Evolutionary conservation across 2,888 invertebrate species (phyloP), one percentile per base, ranked within the genome.

Genomic region (Luperina testacea): DNA sequence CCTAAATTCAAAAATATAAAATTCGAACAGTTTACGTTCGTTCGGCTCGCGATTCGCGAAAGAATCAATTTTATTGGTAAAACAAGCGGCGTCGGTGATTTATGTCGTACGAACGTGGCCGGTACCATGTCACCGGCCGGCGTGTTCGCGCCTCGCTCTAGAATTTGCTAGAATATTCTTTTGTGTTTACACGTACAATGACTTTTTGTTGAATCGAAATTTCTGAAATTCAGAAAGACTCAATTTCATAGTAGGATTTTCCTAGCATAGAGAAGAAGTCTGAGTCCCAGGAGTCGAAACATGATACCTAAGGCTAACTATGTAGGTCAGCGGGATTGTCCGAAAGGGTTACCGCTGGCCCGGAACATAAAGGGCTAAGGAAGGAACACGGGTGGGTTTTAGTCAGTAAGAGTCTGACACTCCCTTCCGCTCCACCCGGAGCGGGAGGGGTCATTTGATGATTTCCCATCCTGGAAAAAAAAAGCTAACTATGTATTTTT

Each of bases 11-110:
- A 90, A 90, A 92, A 81, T 84, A 83, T 76, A 82, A 83, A 87
- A 85, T 80, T 87, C 69, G 27, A 81, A 88, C 80, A 88, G 90
- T 92, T 91, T 90, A 90, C 90, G 91, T 91, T 92, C 86, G 92
- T 89, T 81, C 89, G 85, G 86, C 84, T 89, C 90, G 91, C 91
- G 92, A 94, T 92, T 92, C 92, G 92, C 90, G 92, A 95, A 95
- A 94, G 95, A 95, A 95, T 96, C 95, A 95, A 95, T 96, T 96
- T 95, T 95, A 96, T 96, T 95, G 95, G 95, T 95, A 93, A 96
- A 96, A 96, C 96, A 96, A 95, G 93, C 95, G 91, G 93, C 91
- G 91, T 91, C 89, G 90, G 94, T 96, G 96, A 96, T 96, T 96
- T 96, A 96, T 96, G 94, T 90, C 91, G 92, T 91, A 91, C 91